A percentile compares a stretch with the other conserved stretches of the same genome.
Evolutionary conservation across 1,140 invertebrate species (phyloP).

Genomic region (Nomia melanderi): DNA sequence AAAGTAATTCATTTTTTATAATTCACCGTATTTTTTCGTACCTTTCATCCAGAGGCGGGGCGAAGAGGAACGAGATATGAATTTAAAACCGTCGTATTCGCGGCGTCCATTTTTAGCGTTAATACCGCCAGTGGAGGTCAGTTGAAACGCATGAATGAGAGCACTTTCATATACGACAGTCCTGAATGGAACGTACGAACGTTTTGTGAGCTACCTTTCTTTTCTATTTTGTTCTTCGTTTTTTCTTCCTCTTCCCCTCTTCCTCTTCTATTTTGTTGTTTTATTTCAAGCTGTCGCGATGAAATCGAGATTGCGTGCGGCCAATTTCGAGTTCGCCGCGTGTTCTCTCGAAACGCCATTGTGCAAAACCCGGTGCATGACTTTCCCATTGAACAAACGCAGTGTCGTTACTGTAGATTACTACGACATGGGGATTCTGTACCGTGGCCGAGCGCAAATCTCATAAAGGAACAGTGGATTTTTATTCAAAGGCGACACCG

Average conservation of each 20-base stretch:
- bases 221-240: constrained; percentile 9
- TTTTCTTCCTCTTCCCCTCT: background rate
- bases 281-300: background rate
- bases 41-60: background rate
- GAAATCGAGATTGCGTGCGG: constrained; percentile 14
- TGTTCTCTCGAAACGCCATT: background rate
- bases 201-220: constrained; percentile 11
- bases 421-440: background rate
- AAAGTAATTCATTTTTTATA: constrained; percentile 9
- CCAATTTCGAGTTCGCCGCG: background rate
- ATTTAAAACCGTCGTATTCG: constrained; percentile 35
- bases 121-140: constrained; percentile 37
- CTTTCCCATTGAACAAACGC: constrained; percentile 1
- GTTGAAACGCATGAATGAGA: constrained; percentile 25
- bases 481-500: background rate
- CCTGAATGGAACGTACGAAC: constrained; percentile 40
- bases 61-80: constrained; percentile 19
- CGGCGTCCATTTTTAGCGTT: constrained; percentile 40
- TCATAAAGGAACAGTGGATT: constrained; percentile 7
- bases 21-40: background rate
- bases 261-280: background rate
- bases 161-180: constrained; percentile 23
- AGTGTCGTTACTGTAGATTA: background rate
- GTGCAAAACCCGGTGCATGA: background rate
- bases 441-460: background rate